Base-by-base conservation (phyloP, 1,140 invertebrate species). In the Mamestra configurata region DNA sequence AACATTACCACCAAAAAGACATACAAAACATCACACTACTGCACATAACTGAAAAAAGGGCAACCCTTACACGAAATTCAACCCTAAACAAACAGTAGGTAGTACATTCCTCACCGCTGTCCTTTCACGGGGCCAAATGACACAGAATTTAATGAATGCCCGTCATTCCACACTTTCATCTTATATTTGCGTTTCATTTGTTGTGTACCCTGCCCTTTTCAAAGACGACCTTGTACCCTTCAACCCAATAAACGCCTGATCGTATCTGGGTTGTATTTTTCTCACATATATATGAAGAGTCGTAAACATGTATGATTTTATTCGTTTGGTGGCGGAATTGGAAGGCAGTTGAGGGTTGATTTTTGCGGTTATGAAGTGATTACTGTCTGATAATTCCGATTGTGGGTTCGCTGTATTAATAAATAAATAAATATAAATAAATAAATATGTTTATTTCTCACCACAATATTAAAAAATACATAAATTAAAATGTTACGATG, bases 81-180 rank as follows among this genome's bases (percentile, higher is more conserved):
- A 68, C 13, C 64, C 43, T 22, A 49, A 49, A 46, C 64, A 68
- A 43, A 68, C 37, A 43, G 0, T 55, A 27, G 20, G 22, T 68
- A 24, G 13, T 11, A 53, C 49, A 72, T 53, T 51, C 7, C n/a
- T 20, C 59, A 37, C 0, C 18, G 15, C 22, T 46, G 20, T 20
- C 70, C 49, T 15, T 6, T 15, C 27, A 11, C 20, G 20, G 51
- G 35, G 37, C 53, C 55, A 55, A 59, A 75, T 59, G 71, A 59
- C 53, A 59, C 15, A 55, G 71, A 59, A 59, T 75, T 75, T 75
- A 75, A 75, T 59, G 51, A 75, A 75, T 59, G 71, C 53, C 35
- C 18, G 49, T 59, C 31, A 75, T 75, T 31, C 31, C 55, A 59
- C 20, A 35, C 15, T 75, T 57, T 40, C 51, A 43, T 75, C 59